Percentiles rank a stretch among this genome's conserved stretches.
Conservation (phyloP, 2,797 vertebrate species). For the Acanthurus lineatus region DNA sequence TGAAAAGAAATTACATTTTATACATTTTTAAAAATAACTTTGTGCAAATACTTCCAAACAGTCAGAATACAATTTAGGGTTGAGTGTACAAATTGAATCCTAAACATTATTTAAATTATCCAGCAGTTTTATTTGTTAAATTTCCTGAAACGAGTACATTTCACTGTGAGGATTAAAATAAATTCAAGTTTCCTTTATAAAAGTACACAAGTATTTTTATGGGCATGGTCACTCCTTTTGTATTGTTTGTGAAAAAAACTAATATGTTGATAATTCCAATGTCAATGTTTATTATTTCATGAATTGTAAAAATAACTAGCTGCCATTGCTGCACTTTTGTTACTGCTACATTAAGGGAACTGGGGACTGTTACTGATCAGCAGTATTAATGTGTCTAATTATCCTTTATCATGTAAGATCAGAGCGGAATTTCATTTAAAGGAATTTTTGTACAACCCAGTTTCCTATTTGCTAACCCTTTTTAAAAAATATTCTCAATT, state of each 20-base stretch:
- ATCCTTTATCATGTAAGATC: background rate
- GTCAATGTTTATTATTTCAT: background rate
- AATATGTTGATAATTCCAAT: background rate
- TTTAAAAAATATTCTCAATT: too few relatives aligned
- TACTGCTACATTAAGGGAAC: background rate
- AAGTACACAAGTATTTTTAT: background rate
- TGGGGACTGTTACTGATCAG: background rate
- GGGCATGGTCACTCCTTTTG: slow-evolving; percentile 4
- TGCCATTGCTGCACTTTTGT: too few relatives aligned
- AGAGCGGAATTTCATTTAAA: background rate
- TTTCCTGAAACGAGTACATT: background rate
- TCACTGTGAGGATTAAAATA: background rate
- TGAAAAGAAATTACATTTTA: background rate
- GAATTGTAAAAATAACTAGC: background rate
- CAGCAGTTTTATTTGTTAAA: background rate
- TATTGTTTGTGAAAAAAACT: background rate
- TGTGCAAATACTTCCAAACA: background rate
- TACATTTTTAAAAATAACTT: background rate
- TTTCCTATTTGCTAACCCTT: too few relatives aligned
- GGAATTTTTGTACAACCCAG: background rate
- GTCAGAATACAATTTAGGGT: background rate
- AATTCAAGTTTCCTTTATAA: background rate
- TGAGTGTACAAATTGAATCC: background rate
- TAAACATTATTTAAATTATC: background rate
- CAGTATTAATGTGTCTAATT: slow-evolving; percentile 9